phyloP scores from a whole-genome alignment of 2,113 vertebrate species.

The Gnathonemus longibarbis region DNA sequence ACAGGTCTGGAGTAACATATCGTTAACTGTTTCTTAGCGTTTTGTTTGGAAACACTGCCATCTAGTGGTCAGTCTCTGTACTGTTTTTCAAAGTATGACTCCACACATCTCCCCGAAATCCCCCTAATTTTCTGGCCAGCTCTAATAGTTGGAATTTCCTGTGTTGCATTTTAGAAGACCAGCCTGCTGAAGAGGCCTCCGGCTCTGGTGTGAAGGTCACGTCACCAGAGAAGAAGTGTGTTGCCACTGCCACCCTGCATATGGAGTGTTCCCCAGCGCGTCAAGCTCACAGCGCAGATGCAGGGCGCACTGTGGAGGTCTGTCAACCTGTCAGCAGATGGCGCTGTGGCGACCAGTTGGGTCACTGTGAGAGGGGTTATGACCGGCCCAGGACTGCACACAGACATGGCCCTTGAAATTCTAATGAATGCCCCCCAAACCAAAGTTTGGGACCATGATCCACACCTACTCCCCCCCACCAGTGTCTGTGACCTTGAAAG shows the following conservation, averaged over 20 bases:
- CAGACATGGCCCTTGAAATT: neutral
- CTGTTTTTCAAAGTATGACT: neutral
- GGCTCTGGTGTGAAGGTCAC: slow-evolving; percentile 49
- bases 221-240: slow-evolving; percentile 40
- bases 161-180: slow-evolving; percentile 39
- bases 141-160: neutral
- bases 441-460: neutral
- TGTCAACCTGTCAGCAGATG: neutral
- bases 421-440: neutral
- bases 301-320: slow-evolving; percentile 54
- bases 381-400: neutral
- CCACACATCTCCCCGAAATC: neutral
- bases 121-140: neutral
- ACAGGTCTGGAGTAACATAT: slow-evolving; percentile 36
- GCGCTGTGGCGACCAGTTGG: neutral
- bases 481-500: neutral
- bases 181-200: slow-evolving; percentile 5
- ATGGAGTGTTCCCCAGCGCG: slow-evolving; percentile 39
- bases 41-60: slow-evolving; percentile 26
- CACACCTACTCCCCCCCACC: neutral
- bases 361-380: neutral
- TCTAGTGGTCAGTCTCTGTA: slow-evolving; percentile 31
- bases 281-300: slow-evolving; percentile 42
- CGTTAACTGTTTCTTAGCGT: neutral
- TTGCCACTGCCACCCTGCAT: slow-evolving; percentile 39